A percentile compares a stretch with the other conserved stretches of the same genome.
phyloP scores from a whole-genome alignment of 2,797 vertebrate genomes.

The Schizothorax lantsangensis region DNA sequence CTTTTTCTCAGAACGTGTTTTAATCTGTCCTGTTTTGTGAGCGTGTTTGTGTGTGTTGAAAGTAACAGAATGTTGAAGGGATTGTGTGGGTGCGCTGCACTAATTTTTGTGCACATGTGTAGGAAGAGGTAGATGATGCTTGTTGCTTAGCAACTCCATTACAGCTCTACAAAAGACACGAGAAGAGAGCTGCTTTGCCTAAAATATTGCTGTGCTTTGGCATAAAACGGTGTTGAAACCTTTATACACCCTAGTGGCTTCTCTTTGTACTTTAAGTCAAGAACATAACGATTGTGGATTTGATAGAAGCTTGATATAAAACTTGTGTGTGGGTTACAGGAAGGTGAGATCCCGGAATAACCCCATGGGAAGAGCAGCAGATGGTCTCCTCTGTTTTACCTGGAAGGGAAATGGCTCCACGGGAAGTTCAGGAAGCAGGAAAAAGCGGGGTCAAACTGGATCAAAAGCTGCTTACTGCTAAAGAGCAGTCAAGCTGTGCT shows the following conservation, averaged over 20 bases:
- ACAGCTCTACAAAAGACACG: constrained; percentile 47
- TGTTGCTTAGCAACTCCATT: constrained; percentile 79
- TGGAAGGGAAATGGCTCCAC: constrained; percentile 42
- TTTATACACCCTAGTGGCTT: neutral
- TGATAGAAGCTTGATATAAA: constrained; percentile 20
- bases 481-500: constrained; percentile 40
- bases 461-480: constrained; percentile 64
- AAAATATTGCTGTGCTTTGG: constrained; percentile 14
- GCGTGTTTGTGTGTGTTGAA: constrained; percentile 37
- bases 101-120: constrained; percentile 65
- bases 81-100: constrained; percentile 53
- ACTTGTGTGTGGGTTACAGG: constrained; percentile 29
- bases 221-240: neutral
- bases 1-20: constrained; percentile 21
- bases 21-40: constrained; percentile 24
- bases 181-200: constrained; percentile 38
- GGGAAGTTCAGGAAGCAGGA: constrained; percentile 51
- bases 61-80: constrained; percentile 40
- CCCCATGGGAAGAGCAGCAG: constrained; percentile 38
- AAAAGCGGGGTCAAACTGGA: constrained; percentile 66
- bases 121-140: constrained; percentile 73
- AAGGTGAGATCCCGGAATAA: constrained; percentile 46
- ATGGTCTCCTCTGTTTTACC: constrained; percentile 53
- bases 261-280: neutral
- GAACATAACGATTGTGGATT: neutral